Conservation (phyloP, 2,888 invertebrate genomes). For the Nezara viridula region DNA sequence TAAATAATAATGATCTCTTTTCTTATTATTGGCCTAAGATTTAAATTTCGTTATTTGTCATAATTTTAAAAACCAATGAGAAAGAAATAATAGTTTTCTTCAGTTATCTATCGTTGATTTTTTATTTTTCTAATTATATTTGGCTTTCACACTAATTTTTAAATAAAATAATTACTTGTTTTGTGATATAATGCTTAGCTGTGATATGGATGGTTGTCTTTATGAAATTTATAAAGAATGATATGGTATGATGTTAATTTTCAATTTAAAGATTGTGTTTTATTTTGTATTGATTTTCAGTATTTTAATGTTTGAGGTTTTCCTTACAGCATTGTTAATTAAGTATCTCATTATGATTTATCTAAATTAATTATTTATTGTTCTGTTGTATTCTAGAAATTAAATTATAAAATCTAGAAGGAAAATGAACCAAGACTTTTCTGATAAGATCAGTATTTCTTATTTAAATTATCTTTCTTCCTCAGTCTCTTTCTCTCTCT, state of each 20-base stretch:
- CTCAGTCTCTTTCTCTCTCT: background rate
- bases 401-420: background rate
- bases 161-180: background rate
- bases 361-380: background rate
- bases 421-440: background rate
- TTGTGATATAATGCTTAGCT: background rate
- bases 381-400: background rate
- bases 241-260: background rate
- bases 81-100: too few species aligned
- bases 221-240: background rate
- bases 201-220: constrained; percentile 12
- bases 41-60: too few species aligned
- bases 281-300: background rate
- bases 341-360: background rate
- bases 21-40: background rate
- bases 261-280: background rate
- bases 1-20: too few species aligned
- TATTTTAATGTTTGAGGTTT: background rate
- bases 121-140: too few species aligned
- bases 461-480: too few species aligned
- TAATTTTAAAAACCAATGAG: too few species aligned
- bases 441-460: background rate
- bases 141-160: too few species aligned
- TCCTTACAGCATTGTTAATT: background rate
- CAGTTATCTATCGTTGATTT: too few species aligned